Evolutionary conservation across 2,888 invertebrate genomes (phyloP).

Genomic region (Aphrophora alni): DNA sequence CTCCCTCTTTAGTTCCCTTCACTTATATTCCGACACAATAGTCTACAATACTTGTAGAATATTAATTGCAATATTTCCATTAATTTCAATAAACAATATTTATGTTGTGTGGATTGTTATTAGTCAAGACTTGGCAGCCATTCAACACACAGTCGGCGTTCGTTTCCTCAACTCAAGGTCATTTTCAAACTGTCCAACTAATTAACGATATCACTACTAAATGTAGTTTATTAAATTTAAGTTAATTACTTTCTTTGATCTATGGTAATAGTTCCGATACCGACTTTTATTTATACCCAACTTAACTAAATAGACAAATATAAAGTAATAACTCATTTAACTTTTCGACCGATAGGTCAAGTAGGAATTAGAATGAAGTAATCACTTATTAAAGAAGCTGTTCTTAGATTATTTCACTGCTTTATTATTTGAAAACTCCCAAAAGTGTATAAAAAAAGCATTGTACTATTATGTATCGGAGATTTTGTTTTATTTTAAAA

Average conservation of each 20-base stretch:
- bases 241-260: background rate
- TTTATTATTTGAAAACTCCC: no score
- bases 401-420: no score
- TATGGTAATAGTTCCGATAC: background rate
- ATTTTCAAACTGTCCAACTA: background rate
- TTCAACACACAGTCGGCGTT: background rate
- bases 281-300: background rate
- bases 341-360: no score
- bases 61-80: background rate
- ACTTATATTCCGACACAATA: background rate
- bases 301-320: no score
- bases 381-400: no score
- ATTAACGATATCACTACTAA: background rate
- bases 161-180: background rate
- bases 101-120: background rate
- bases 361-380: no score
- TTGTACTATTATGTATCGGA: no score
- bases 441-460: no score
- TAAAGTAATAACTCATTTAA: no score
- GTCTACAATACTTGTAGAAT: background rate
- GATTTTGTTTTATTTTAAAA: no score
- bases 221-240: background rate
- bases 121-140: background rate
- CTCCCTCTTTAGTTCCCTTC: background rate
- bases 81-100: conserved; percentile 5